A percentile compares a stretch with the other conserved stretches of the same genome.
These are phyloP conservation scores for Thamnophis elegans DNA, from an alignment of 2,797 vertebrate genomes.

Conservation along the genomic window DNA sequence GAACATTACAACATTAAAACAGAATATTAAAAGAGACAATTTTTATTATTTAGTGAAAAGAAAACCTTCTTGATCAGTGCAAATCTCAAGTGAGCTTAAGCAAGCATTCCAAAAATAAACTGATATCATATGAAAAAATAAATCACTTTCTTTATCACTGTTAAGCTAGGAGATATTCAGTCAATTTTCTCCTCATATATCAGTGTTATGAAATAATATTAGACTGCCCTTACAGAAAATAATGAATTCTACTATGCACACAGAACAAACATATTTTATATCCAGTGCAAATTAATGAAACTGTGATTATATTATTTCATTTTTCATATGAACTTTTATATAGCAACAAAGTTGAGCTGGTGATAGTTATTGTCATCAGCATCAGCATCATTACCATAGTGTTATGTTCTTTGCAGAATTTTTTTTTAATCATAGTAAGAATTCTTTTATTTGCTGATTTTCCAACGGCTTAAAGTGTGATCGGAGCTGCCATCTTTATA, in stretches of 20 bases:
- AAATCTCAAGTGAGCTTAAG: neutral
- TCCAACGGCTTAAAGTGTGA: neutral
- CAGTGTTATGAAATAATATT: neutral
- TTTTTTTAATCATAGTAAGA: slow-evolving; percentile 12
- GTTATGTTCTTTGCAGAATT: neutral
- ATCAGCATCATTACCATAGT: neutral
- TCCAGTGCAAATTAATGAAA: slow-evolving; percentile 19
- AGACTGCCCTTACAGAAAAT: neutral
- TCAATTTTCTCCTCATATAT: slow-evolving; percentile 13
- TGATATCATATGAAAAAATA: neutral
- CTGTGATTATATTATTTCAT: slow-evolving; percentile 10
- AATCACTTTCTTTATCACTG: slow-evolving; percentile 9
- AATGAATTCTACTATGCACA: neutral
- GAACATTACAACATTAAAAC: slow-evolving; percentile 62
- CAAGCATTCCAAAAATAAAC: neutral
- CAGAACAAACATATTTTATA: slow-evolving; percentile 13
- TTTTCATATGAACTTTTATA: slow-evolving; percentile 14
- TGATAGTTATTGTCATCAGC: neutral
- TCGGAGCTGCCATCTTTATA: too few species aligned
- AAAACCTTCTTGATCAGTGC: neutral
- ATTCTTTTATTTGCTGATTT: slow-evolving; percentile 28
- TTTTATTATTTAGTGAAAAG: neutral
- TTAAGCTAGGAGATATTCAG: neutral
- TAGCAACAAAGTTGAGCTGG: neutral
- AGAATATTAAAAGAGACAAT: slow-evolving; percentile 38